A percentile compares a stretch with the other conserved stretches of the same genome.
Conservation (phyloP, 2,113 vertebrate species). For the Phalacrocorax aristotelis region DNA sequence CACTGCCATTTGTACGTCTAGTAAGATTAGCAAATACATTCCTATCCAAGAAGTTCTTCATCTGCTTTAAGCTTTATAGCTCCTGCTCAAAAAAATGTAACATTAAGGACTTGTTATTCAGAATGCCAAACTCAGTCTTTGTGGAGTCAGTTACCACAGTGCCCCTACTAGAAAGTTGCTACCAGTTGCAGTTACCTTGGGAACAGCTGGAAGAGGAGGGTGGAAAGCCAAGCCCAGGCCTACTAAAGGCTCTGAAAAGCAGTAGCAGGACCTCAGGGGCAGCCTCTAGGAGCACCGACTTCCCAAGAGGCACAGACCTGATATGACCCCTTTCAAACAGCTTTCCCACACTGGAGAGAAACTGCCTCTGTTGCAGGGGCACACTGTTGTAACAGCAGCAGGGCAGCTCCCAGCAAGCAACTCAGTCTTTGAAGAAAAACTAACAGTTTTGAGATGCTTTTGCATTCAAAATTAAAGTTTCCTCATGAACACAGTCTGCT, state of each 20-base stretch:
- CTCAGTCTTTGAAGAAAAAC: background rate
- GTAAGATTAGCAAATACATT: constrained; percentile 2
- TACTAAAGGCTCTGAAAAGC: background rate
- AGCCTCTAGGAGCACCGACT: background rate
- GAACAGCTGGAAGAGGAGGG: background rate
- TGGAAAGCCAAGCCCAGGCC: background rate
- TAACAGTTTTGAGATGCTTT: background rate
- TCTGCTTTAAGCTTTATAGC: background rate
- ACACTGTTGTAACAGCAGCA: background rate
- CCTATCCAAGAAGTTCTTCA: background rate
- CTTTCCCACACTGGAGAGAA: background rate
- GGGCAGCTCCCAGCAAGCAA: background rate
- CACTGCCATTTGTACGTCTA: background rate
- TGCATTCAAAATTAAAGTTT: background rate
- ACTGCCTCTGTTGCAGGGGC: background rate
- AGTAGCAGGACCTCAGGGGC: background rate
- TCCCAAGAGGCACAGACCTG: background rate
- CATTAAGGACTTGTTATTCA: background rate
- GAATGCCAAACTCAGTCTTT: background rate
- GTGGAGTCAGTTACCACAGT: background rate
- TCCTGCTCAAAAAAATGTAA: background rate
- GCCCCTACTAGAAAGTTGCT: background rate
- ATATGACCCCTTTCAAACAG: background rate
- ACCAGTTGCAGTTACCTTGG: background rate
- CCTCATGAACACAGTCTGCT: no score